Conservation (phyloP, 2,113 vertebrate genomes). For the Polypterus bichir region DNA sequence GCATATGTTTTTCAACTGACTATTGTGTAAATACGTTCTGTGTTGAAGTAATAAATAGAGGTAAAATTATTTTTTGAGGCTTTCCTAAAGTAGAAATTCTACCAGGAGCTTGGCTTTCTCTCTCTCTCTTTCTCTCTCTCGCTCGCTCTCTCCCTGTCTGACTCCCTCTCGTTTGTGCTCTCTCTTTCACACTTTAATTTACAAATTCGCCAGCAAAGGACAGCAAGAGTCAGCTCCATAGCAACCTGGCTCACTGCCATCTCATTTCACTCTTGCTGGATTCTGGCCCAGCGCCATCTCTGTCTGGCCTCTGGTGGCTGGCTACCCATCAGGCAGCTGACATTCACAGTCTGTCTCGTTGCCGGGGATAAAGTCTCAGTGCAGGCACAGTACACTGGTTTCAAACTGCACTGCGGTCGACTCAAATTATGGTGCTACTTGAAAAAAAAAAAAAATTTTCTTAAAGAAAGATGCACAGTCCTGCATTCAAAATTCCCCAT, state of each 20-base stretch:
- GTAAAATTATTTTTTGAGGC: background rate
- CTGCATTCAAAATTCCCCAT: too few species aligned
- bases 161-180: conserved; percentile 35
- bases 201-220: conserved; percentile 50
- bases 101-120: background rate
- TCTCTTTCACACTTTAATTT: conserved; percentile 54
- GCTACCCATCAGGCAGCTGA: conserved; percentile 46
- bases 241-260: conserved; percentile 62
- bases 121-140: conserved; percentile 27
- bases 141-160: conserved; percentile 20
- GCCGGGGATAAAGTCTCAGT: conserved; percentile 24
- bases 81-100: background rate
- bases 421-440: background rate
- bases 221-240: conserved; percentile 52
- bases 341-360: conserved; percentile 45
- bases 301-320: conserved; percentile 23
- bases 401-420: background rate
- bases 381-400: conserved; percentile 6
- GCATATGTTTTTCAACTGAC: background rate
- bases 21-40: background rate
- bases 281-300: conserved; percentile 54
- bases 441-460: background rate
- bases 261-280: conserved; percentile 69
- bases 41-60: background rate
- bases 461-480: background rate